A percentile compares a stretch with the other conserved stretches of the same genome.
Conservation (phyloP, 2,888 invertebrate genomes). For the Zygothrica quintamaculata region DNA sequence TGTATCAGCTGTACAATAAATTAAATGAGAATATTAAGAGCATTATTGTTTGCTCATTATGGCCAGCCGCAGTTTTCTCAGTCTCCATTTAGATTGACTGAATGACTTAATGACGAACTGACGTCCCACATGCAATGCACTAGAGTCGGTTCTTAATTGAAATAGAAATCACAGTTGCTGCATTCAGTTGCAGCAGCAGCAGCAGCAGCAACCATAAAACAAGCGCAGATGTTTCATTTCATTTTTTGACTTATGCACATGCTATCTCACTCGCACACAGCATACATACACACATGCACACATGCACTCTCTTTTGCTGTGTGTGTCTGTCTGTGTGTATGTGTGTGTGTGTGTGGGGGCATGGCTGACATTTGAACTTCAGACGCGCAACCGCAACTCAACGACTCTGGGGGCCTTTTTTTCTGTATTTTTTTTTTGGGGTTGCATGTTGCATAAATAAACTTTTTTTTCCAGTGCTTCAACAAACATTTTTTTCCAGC, state of each 20-base stretch:
- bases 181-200: conserved; percentile 33
- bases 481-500: conserved; percentile 30
- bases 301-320: conserved; percentile 8
- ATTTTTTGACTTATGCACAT: conserved; percentile 61
- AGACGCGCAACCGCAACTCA: conserved; percentile 65
- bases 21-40: conserved; percentile 62
- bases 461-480: conserved; percentile 51
- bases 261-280: conserved; percentile 27
- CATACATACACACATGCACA: too few species aligned
- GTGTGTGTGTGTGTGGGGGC: conserved; percentile 8
- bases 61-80: conserved; percentile 19
- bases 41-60: conserved; percentile 75
- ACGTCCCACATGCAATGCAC: conserved; percentile 61
- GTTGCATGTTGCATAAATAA: conserved; percentile 67
- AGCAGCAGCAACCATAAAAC: conserved; percentile 37
- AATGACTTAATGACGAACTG: conserved; percentile 23
- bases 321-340: conserved; percentile 6
- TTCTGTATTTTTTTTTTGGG: too few species aligned
- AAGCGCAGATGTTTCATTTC: conserved; percentile 69
- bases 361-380: conserved; percentile 73
- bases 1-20: conserved; percentile 53
- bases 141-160: conserved; percentile 57
- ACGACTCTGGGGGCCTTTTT: conserved; percentile 30
- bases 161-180: conserved; percentile 63
- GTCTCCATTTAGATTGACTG: conserved; percentile 19